These are phyloP conservation scores for Eristalis pertinax DNA, from an alignment of 2,888 invertebrate species.

Conservation along the genomic window DNA sequence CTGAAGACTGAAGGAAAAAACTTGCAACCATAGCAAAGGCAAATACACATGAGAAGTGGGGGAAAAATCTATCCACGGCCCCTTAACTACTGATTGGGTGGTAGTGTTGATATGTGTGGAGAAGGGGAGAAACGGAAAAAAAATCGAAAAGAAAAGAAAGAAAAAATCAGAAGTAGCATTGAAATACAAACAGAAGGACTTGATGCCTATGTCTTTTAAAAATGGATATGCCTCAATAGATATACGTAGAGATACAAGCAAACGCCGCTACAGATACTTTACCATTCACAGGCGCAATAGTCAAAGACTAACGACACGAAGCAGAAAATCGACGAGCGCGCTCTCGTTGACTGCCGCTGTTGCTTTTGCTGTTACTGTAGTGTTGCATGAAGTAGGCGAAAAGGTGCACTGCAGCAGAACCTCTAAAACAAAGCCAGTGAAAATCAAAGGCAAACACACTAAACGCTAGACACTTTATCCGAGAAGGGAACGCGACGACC, in stretches of 20 bases:
- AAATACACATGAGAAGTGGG: conserved; percentile 31
- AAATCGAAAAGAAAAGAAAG: conserved; percentile 28
- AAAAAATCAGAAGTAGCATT: conserved; percentile 45
- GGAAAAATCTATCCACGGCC: conserved; percentile 39
- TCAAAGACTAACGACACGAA: conserved; percentile 71
- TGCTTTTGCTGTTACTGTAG: background rate
- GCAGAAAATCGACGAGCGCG: conserved; percentile 45
- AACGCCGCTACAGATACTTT: conserved; percentile 16
- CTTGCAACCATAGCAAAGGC: conserved; percentile 61
- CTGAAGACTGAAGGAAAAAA: conserved; percentile 19
- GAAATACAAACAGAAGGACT: conserved; percentile 72
- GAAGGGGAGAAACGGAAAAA: background rate
- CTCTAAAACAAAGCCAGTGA: conserved; percentile 60
- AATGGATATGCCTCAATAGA: conserved; percentile 68
- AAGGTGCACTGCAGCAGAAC: conserved; percentile 65
- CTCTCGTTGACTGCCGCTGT: conserved; percentile 55
- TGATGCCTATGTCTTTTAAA: conserved; percentile 70
- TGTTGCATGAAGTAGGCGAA: conserved; percentile 55
- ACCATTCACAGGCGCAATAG: conserved; percentile 61
- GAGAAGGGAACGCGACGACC: conserved; percentile 37
- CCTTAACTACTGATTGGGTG: conserved; percentile 6
- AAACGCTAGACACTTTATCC: conserved; percentile 35
- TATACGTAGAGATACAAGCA: conserved; percentile 30
- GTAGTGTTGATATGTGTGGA: background rate
- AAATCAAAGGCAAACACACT: conserved; percentile 59